Conservation (phyloP, 2,113 vertebrate species). For the Melanotaenia duboulayi region DNA sequence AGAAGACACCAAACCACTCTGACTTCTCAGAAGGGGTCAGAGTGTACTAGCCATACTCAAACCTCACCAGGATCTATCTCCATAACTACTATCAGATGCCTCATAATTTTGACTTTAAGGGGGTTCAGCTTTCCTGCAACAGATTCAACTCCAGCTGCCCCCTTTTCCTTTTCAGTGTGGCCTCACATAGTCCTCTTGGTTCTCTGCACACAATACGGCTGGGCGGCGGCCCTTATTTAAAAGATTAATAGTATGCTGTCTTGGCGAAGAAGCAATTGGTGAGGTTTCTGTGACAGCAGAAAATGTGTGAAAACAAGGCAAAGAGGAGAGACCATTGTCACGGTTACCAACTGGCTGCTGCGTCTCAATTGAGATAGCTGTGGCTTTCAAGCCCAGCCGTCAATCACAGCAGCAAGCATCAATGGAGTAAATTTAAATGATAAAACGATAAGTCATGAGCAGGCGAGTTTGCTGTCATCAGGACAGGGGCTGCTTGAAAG, state of each 20-base stretch:
- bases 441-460: conserved; percentile 79
- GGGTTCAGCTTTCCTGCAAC: conserved; percentile 62
- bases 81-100: conserved; percentile 68
- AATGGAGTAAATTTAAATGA: conserved; percentile 78
- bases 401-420: conserved; percentile 73
- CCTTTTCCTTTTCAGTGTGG: conserved; percentile 65
- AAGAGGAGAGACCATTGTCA: conserved; percentile 77
- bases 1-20: conserved; percentile 44
- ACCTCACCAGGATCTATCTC: conserved; percentile 50
- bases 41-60: conserved; percentile 49
- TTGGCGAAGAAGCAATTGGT: conserved; percentile 73
- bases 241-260: conserved; percentile 80
- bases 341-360: conserved; percentile 75
- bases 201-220: conserved; percentile 75
- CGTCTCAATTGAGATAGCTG: conserved; percentile 73
- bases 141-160: conserved; percentile 47
- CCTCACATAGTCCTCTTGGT: conserved; percentile 67
- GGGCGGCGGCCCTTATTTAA: conserved; percentile 75
- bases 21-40: conserved; percentile 61
- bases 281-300: conserved; percentile 76
- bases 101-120: conserved; percentile 70
- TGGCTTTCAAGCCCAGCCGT: conserved; percentile 71
- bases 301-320: conserved; percentile 72
- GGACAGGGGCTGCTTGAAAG: conserved; percentile 66
- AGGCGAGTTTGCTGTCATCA: conserved; percentile 74